Evolutionary conservation across 2,797 vertebrate genomes (phyloP), one percentile per base, ranked within the genome.

Genomic region (Heliangelus exortis): DNA sequence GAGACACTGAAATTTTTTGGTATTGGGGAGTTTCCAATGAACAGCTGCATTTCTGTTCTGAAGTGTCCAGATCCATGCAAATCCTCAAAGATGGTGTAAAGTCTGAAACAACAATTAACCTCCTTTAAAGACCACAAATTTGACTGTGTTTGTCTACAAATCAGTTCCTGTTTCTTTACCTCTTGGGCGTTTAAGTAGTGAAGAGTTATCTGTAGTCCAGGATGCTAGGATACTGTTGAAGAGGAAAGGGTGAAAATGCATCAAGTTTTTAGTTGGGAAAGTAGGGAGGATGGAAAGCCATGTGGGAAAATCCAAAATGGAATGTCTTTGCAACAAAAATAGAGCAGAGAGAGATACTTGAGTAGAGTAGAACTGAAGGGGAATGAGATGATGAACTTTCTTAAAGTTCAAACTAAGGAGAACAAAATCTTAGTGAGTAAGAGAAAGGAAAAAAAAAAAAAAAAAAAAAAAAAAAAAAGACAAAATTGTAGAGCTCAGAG

Each of bases 1-100:
- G 98, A 98, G 85, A 99, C 23, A 1, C 97, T 98, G 89, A 98
- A 97, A 92, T 99, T 99, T 34, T 97, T 80, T 7, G 98, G 98
- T 50, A 99, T 92, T 7, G 98, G 98, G 18, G 93, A 87, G 14
- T 98, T 97, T 11, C 98, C 98, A 1, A 98, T 97, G 62, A 99
- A 98, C 59, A 99, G 55, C 87, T 98, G 98, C 96, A 99, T 97
- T 10, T 93, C 98, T 29, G 99, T 98, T 50, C 97, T 96, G 90
- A 99, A 99, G 4, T 71, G 97, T 15, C 99, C 98, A 2, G 94
- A 96, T 26, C 98, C 98, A 2, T 95, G 87, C 68, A 99, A 96
- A 84, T 98, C 90, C 16, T 98, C 98, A 8, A 98, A 97, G 80
- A 98, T 94, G 45, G 97, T 96, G 55, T 98, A 97, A 69, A 98